Base-by-base conservation (phyloP, 1,140 invertebrate species). In the Arctopsyche grandis region DNA sequence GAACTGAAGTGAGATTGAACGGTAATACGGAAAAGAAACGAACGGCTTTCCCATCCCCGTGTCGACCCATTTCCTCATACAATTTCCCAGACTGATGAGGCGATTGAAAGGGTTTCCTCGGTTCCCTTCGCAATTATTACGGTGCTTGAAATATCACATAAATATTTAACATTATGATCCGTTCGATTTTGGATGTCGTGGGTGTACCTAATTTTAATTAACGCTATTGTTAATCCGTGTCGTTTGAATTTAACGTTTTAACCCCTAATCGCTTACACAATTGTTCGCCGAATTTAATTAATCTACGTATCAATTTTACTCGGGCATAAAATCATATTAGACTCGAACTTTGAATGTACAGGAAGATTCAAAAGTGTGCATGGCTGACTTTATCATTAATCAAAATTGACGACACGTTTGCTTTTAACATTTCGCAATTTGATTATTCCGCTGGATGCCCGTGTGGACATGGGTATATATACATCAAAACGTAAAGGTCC, bases 51-150 rank as follows among this genome's bases (percentile, higher is more conserved):
- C 19, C 48, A n/a, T n/a, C n/a, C n/a, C n/a, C n/a, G n/a, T n/a
- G 16, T 12, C 48, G 63, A 26, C 24, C 58, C 21, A 60, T 60
- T 60, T 60, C 58, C 58, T 60, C 24, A 14, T n/a, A 12, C 63
- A 24, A 66, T 66, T 66, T 66, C 63, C 63, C 24, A 5, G 24
- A 4, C 63, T 66, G 24, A 66, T 29, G 63, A 24, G 63, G 21
- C 63, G 63, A 29, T 66, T 60, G 56, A 60, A 60, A 60, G 56
- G 56, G 56, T 60, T 60, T 60, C 56, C 56, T 60, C 56, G 9
- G 56, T 16, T 56, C 16, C 1, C 7, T 21, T 21, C 9, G 56
- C 56, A 60, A 60, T 60, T 60, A 60, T 21, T 60, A 9, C 19
- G 1, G 16, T 60, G 12, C 48, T 52, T 10, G 12, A 52, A 38